A percentile compares a stretch with the other conserved stretches of the same genome.
These are phyloP conservation scores for Pyrocoelia pectoralis DNA, from an alignment of 2,888 invertebrate species.

Conservation along the genomic window DNA sequence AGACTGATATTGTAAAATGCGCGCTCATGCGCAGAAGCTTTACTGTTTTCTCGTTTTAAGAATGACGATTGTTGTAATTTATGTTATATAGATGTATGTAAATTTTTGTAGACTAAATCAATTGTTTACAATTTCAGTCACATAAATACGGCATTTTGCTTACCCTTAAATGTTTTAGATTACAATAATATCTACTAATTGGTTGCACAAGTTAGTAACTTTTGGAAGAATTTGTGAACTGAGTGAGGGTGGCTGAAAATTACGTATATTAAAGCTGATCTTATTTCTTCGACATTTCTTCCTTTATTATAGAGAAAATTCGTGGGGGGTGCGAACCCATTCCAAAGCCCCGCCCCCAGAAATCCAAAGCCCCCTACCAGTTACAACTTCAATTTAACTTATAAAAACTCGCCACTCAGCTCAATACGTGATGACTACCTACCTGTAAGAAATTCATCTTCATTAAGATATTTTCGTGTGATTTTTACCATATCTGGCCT, in stretches of 20 bases:
- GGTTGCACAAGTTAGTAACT: conserved; percentile 12
- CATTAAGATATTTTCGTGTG: conserved; percentile 25
- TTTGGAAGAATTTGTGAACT: too few species aligned
- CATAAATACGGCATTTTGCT: not conserved
- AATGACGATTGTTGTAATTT: conserved; percentile 17
- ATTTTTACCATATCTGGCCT: conserved; percentile 47
- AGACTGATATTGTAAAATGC: conserved; percentile 21
- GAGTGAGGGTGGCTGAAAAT: not conserved
- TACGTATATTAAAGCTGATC: too few species aligned
- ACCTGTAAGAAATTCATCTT: conserved; percentile 8
- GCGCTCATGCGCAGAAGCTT: conserved; percentile 2
- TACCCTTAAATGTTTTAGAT: conserved; percentile 6
- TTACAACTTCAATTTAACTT: not conserved
- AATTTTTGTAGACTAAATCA: conserved; percentile 18
- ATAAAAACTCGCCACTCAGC: conserved; percentile 12
- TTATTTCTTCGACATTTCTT: too few species aligned
- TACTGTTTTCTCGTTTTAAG: conserved; percentile 5
- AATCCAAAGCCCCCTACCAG: too few species aligned
- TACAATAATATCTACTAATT: not conserved
- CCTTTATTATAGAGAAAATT: too few species aligned
- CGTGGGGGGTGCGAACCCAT: too few species aligned
- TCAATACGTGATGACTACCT: conserved; percentile 24
- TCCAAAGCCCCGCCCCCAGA: too few species aligned
- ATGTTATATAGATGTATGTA: conserved; percentile 10
- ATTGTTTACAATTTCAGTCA: not conserved